These are phyloP conservation scores for Pandemis cinnamomeana DNA, from an alignment of 2,888 invertebrate species.

Conservation along the genomic window DNA sequence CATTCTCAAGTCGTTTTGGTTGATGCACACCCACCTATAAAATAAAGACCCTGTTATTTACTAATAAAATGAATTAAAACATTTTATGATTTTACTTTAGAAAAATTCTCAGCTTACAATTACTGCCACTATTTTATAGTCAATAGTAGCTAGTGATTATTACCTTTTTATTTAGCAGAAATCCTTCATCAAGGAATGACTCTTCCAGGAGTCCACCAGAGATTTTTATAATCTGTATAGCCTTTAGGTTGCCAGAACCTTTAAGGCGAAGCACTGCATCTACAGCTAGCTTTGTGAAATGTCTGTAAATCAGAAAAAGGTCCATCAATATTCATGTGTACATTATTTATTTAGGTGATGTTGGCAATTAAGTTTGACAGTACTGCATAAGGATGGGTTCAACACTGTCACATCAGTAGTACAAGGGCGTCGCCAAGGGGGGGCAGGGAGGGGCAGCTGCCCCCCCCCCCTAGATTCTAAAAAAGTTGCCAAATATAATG, in stretches of 20 bases:
- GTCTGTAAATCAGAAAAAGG: conserved; percentile 63
- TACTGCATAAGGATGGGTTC: neutral
- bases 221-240: conserved; percentile 99
- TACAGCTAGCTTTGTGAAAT: conserved; percentile 97
- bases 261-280: conserved; percentile 97
- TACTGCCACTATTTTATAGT: too few species aligned
- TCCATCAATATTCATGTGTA: neutral
- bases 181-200: conserved; percentile 98
- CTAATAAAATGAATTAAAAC: neutral
- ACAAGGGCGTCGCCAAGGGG: too few species aligned
- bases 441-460: too few species aligned
- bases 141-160: neutral
- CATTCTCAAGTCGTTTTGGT: conserved; percentile 97
- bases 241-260: conserved; percentile 96
- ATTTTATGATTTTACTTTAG: neutral
- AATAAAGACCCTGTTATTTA: neutral
- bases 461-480: too few species aligned
- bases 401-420: neutral
- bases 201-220: conserved; percentile 96
- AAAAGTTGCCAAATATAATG: too few species aligned
- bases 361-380: too few species aligned
- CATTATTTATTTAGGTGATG: too few species aligned
- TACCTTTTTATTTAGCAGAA: conserved; percentile 97
- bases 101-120: too few species aligned
- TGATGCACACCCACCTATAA: conserved; percentile 96